A percentile compares a stretch with the other conserved stretches of the same genome.
These are phyloP conservation scores for Pterophyllum scalare DNA, from an alignment of 2,113 vertebrate species.

Conservation along the genomic window DNA sequence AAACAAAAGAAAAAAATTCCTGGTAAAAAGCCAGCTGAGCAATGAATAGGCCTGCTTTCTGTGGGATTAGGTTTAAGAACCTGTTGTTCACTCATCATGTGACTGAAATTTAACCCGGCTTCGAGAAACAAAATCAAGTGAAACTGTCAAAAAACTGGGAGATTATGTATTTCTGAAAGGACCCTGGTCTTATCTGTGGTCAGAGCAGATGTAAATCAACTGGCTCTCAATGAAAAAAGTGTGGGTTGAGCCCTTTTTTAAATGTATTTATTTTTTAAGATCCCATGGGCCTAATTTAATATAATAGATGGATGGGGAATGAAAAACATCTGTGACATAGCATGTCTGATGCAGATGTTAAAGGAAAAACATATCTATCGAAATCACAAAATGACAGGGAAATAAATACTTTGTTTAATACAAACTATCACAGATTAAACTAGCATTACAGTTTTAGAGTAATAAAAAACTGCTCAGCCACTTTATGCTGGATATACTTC, in stretches of 20 bases:
- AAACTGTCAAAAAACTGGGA: neutral
- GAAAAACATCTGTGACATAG: neutral
- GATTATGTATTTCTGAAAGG: neutral
- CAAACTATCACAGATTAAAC: neutral
- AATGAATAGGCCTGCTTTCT: slow-evolving; percentile 1
- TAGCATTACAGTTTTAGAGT: neutral
- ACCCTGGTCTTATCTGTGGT: neutral
- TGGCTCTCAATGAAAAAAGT: neutral
- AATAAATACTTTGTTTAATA: neutral
- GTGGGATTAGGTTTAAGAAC: slow-evolving; percentile 3
- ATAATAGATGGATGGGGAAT: neutral
- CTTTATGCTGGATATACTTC: slow-evolving; percentile 19
- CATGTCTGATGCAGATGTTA: neutral
- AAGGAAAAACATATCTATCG: neutral
- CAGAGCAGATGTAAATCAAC: neutral
- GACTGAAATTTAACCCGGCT: neutral
- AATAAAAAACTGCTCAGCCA: neutral
- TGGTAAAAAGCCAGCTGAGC: neutral
- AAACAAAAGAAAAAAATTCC: neutral
- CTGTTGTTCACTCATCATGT: neutral
- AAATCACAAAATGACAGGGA: neutral
- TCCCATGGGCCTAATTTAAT: neutral
- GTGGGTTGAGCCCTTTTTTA: neutral
- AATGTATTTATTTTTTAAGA: neutral
- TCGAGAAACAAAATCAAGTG: neutral